Evolutionary conservation across 2,113 vertebrate genomes (phyloP).

Genomic region (Poeciliopsis turrubarensis): DNA sequence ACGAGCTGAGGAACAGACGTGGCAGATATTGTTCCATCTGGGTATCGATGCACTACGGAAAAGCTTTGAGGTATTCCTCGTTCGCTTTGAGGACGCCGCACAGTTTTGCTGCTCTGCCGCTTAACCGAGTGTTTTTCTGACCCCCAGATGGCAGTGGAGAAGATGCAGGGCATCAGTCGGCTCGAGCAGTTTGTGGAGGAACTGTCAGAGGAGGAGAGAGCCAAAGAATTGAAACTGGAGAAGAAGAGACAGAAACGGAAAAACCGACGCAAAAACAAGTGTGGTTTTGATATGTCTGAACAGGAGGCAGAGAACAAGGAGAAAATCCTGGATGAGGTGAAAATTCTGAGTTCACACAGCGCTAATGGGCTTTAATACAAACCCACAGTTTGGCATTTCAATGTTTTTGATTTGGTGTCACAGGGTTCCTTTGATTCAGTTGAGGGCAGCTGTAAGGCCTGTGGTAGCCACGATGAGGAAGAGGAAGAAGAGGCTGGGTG

Average conservation of each 20-base stretch:
- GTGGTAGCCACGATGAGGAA: constrained; percentile 76
- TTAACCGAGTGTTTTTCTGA: neutral
- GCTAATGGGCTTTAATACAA: neutral
- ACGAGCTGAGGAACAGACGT: constrained; percentile 94
- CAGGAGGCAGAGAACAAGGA: constrained; percentile 86
- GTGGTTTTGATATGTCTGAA: constrained; percentile 85
- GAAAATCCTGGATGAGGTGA: constrained; percentile 87
- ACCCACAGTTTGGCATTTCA: neutral
- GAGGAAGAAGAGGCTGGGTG: constrained; percentile 73
- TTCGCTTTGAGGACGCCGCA: neutral
- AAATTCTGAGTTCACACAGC: neutral
- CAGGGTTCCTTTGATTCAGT: constrained; percentile 85
- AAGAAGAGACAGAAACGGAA: constrained; percentile 97
- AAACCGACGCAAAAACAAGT: constrained; percentile 96
- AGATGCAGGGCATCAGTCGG: constrained; percentile 95
- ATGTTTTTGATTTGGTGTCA: neutral
- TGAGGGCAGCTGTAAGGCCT: constrained; percentile 87
- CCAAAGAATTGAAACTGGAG: constrained; percentile 95
- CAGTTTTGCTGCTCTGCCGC: neutral
- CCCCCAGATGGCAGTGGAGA: constrained; percentile 93
- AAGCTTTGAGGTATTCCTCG: constrained; percentile 89
- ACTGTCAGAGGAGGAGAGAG: constrained; percentile 94
- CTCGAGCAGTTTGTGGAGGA: constrained; percentile 96
- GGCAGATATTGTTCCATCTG: constrained; percentile 96
- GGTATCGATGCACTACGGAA: constrained; percentile 94